Percentiles rank a stretch among this genome's conserved stretches.
These are phyloP conservation scores for Gari tellinella DNA, from an alignment of 2,888 invertebrate genomes.

Conservation along the genomic window DNA sequence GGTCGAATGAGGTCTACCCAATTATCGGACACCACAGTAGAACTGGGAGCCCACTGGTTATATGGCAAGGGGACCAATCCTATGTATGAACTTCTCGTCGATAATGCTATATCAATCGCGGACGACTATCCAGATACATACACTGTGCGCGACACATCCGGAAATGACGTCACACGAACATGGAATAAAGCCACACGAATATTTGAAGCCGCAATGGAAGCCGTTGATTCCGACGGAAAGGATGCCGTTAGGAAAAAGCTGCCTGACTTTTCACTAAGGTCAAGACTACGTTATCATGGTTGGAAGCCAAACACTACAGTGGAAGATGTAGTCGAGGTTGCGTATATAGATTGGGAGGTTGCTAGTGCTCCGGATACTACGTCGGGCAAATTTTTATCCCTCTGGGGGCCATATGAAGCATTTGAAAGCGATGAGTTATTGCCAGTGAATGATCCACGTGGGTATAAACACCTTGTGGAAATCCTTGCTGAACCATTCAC, in stretches of 20 bases:
- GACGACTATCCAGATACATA: constrained; percentile 13
- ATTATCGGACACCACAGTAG: constrained; percentile 38
- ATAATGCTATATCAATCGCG: constrained; percentile 13
- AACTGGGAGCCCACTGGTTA: constrained; percentile 46
- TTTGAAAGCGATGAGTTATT: constrained; percentile 22
- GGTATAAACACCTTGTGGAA: constrained; percentile 24
- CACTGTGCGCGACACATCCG: constrained; percentile 28
- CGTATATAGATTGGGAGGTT: constrained; percentile 21
- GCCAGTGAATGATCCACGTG: constrained; percentile 31
- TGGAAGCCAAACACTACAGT: constrained; percentile 27
- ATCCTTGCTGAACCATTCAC: constrained; percentile 14
- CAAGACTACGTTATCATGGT: constrained; percentile 17
- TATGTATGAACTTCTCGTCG: constrained; percentile 18
- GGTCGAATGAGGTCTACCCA: constrained; percentile 36
- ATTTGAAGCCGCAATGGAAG: constrained; percentile 4
- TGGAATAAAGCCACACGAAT: background rate
- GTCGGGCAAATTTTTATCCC: constrained; percentile 25
- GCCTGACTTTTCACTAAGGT: constrained; percentile 18
- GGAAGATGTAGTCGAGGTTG: constrained; percentile 37
- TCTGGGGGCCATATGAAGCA: constrained; percentile 16
- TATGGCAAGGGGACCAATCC: constrained; percentile 46
- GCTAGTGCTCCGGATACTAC: constrained; percentile 15
- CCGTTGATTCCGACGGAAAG: background rate
- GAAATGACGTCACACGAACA: constrained; percentile 18
- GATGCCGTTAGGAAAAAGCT: background rate